Evolutionary conservation across 1,140 invertebrate species (phyloP).

Genomic region (Anastrepha obliqua): DNA sequence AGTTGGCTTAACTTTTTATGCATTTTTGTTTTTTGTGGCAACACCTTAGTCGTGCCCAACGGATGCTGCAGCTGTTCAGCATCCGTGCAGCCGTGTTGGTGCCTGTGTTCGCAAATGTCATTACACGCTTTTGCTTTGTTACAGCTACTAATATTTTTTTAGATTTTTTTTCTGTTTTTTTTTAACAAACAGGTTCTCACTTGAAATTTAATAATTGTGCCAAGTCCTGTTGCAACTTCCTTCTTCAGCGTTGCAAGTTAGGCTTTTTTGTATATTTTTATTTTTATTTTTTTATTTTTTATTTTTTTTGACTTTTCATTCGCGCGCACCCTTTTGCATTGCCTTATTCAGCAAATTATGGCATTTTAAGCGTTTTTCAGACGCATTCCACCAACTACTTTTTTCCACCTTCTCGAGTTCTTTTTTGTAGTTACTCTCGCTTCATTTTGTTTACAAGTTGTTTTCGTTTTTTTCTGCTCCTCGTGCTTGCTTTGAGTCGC

Average conservation of each 20-base stretch:
- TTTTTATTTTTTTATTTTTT: not conserved
- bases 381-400: slow-evolving; percentile 54
- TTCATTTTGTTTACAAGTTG: not conserved
- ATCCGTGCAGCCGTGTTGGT: slow-evolving; percentile 29
- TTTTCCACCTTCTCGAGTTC: not conserved
- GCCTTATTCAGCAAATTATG: slow-evolving; percentile 62
- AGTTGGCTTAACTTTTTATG: not conserved
- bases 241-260: not conserved
- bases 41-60: not conserved
- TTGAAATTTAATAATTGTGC: slow-evolving; percentile 73
- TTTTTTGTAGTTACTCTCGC: not conserved
- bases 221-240: slow-evolving; percentile 51
- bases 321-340: slow-evolving; percentile 57
- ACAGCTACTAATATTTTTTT: slow-evolving; percentile 28
- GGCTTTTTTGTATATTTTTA: not conserved
- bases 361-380: slow-evolving; percentile 53
- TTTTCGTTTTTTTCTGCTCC: not conserved
- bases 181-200: slow-evolving; percentile 39
- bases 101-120: slow-evolving; percentile 45
- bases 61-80: slow-evolving; percentile 47
- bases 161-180: not conserved
- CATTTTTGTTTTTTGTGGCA: not conserved
- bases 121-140: slow-evolving; percentile 47
- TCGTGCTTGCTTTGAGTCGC: not conserved
- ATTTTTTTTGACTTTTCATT: not conserved